phyloP scores from a whole-genome alignment of 2,888 invertebrate species.

The Shargacucullia verbasci region DNA sequence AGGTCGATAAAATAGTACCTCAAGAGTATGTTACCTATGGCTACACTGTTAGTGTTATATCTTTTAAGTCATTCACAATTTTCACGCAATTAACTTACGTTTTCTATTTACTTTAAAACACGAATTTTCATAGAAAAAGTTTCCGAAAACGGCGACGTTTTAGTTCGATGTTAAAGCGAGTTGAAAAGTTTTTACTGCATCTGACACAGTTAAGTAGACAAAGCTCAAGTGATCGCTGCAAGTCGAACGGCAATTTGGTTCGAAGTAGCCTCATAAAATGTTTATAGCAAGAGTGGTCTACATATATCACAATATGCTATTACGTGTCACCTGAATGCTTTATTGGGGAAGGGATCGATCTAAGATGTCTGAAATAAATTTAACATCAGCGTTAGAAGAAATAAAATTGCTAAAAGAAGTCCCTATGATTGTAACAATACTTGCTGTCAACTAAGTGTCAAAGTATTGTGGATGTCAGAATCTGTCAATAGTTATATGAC shows the following conservation, averaged over 20 bases:
- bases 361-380: neutral
- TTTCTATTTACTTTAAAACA: conserved; percentile 44
- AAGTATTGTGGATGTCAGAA: too few relatives aligned
- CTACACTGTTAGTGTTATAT: too few relatives aligned
- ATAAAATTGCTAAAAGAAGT: neutral
- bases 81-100: conserved; percentile 41
- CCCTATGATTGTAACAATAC: too few relatives aligned
- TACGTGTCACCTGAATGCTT: conserved; percentile 63
- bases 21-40: conserved; percentile 8
- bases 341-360: conserved; percentile 29
- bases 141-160: conserved; percentile 27
- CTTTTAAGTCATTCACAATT: conserved; percentile 34
- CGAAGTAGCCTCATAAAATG: conserved; percentile 68
- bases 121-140: conserved; percentile 45
- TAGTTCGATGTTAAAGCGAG: conserved; percentile 52
- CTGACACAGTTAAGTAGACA: conserved; percentile 61
- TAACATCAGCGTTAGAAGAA: neutral
- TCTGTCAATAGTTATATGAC: too few relatives aligned
- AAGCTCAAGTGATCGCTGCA: conserved; percentile 59
- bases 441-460: too few relatives aligned
- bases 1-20: neutral
- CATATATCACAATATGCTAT: conserved; percentile 52
- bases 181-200: conserved; percentile 59
- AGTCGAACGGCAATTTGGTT: conserved; percentile 61
- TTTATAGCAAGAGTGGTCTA: conserved; percentile 66